Evolutionary conservation across 1,140 invertebrate genomes (phyloP).

Genomic region (Paraescarpia echinospica): DNA sequence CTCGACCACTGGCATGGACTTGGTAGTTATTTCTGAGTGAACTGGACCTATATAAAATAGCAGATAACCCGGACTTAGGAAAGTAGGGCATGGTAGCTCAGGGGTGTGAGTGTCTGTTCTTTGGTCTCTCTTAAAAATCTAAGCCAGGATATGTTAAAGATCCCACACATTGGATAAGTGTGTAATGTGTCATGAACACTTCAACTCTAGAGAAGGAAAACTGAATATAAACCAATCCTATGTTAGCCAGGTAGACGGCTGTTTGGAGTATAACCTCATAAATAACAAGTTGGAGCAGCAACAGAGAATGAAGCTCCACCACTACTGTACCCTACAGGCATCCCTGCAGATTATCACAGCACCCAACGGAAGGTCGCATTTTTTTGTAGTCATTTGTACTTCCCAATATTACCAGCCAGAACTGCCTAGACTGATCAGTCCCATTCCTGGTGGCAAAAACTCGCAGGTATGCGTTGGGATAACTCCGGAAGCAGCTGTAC

Average conservation of each 20-base stretch:
- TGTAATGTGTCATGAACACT: too few species aligned
- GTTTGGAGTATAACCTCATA: too few species aligned
- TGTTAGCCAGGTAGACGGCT: too few species aligned
- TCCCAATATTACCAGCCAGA: neutral
- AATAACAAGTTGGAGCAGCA: neutral
- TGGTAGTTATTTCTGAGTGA: neutral
- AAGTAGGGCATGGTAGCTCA: too few species aligned
- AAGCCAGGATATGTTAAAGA: too few species aligned
- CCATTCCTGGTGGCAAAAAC: neutral
- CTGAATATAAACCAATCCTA: too few species aligned
- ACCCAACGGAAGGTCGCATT: neutral
- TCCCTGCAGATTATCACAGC: neutral
- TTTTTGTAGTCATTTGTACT: neutral
- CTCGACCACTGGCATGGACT: neutral
- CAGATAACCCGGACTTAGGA: neutral
- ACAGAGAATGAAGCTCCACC: neutral
- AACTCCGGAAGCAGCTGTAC: neutral
- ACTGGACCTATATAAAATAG: neutral
- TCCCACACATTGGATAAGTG: too few species aligned
- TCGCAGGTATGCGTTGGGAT: neutral
- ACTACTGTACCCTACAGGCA: neutral
- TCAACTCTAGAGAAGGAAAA: too few species aligned
- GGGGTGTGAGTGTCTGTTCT: too few species aligned
- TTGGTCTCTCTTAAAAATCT: too few species aligned
- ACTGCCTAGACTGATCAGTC: neutral